Evolutionary conservation across 2,113 vertebrate genomes (phyloP).

Genomic region (Tetrao urogallus): DNA sequence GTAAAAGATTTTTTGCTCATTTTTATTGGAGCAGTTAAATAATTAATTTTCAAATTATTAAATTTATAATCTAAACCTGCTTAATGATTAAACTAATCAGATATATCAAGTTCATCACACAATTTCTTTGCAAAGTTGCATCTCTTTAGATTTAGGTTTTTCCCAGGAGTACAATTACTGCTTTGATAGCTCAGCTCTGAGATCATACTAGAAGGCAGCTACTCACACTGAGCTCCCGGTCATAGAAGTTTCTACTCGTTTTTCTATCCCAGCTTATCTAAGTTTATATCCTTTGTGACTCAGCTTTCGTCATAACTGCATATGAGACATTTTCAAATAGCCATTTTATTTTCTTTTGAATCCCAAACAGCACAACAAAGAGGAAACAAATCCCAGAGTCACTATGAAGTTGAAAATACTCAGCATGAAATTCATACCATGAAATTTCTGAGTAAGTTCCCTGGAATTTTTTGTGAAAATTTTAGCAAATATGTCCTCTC

Average conservation of each 20-base stretch:
- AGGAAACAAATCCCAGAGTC: background rate
- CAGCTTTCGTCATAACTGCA: background rate
- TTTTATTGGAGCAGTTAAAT: background rate
- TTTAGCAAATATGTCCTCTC: background rate
- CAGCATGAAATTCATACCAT: too few relatives aligned
- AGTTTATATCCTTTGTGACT: background rate
- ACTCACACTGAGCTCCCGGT: background rate
- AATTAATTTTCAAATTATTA: background rate
- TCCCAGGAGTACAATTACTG: background rate
- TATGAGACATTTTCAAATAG: background rate
- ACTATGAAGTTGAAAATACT: background rate
- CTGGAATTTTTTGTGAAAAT: background rate
- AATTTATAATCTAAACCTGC: background rate
- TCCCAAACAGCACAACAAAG: background rate
- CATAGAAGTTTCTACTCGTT: background rate
- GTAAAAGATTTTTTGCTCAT: background rate
- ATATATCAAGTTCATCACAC: background rate
- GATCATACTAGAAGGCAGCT: background rate
- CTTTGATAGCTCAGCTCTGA: background rate
- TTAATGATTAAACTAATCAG: background rate
- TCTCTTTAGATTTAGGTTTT: background rate
- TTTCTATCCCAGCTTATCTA: background rate
- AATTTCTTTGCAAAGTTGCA: background rate
- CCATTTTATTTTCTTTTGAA: background rate
- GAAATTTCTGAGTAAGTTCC: background rate